Base-by-base conservation (phyloP, 2,888 invertebrate species). In the Tinea trinotella region DNA sequence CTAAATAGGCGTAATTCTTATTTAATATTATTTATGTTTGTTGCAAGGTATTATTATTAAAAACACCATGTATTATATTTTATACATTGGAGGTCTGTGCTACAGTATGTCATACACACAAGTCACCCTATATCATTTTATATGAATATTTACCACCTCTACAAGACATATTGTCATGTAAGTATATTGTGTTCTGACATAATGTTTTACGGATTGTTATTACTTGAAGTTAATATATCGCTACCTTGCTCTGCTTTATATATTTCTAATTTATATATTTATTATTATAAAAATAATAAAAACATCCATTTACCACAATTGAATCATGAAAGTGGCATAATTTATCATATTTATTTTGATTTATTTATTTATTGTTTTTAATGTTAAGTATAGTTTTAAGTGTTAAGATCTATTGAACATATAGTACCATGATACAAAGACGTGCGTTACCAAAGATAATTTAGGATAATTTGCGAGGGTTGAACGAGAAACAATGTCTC, bases 401-500 rank as follows among this genome's bases (percentile, higher is more conserved):
- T 2, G 13, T 40, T 15, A 15, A 12, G 40, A 6, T 13, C n/a
- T 15, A n/a, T 40, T 40, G 40, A n/a, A 40, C 40, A 40, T 40
- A 40, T 40, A 40, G 40, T 13, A 30, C n/a, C 6, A 40, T 13
- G 6, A 3, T 13, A 9, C 5, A 12, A 13, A 40, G 40, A 30
- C n/a, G 30, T n/a, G 40, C 40, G 52, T 12, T 18, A 18, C 35
- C 34, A 52, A 52, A 35, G 35, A 52, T 35, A 17, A 19, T 13
- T n/a, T 52, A 52, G 18, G 1, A 18, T 18, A 35, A 34, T 70
- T 69, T 72, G 67, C 81, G 80, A 81, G 81, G 81, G 79, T 74
- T 78, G 81, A 82, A 74, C 66, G 81, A 78, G 62, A 79, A 81
- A 77, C 76, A 79, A 80, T 80, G 60, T 63, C 78, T 80, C 78